Percentiles rank a stretch among this genome's conserved stretches.
Conservation (phyloP, 1,140 invertebrate genomes). For the Cyphomyrmex costatus region DNA sequence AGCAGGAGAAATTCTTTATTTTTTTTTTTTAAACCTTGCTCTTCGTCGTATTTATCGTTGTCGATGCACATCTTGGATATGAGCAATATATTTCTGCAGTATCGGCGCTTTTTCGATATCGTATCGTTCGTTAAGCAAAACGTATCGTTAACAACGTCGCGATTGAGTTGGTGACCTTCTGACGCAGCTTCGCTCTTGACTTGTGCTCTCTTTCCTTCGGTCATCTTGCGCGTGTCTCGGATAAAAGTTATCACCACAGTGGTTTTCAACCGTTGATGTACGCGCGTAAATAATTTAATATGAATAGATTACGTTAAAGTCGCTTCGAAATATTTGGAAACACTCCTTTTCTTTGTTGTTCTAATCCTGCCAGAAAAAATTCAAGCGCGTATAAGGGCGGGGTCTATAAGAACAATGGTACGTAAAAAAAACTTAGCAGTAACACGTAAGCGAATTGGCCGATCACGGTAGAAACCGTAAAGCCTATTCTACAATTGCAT, state of each 20-base stretch:
- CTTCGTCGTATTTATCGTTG: background rate
- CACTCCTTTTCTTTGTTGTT: background rate
- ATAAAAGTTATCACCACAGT: slow-evolving; percentile 34
- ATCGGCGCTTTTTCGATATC: slow-evolving; percentile 11
- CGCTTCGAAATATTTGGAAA: background rate
- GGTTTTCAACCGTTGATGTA: slow-evolving; percentile 2
- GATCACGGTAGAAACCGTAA: no score
- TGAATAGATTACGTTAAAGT: background rate
- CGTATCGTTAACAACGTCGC: slow-evolving; percentile 13
- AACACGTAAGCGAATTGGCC: no score
- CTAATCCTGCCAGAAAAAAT: no score
- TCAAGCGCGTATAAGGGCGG: no score
- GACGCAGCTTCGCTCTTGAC: slow-evolving; percentile 24
- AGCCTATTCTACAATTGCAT: no score
- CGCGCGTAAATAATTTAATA: background rate
- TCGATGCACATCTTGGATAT: background rate
- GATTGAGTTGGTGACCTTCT: slow-evolving; percentile 30
- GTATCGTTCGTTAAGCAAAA: slow-evolving; percentile 22
- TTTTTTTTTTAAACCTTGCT: background rate
- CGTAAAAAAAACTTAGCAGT: no score
- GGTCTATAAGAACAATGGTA: no score
- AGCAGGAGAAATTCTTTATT: background rate
- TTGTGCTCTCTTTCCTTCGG: slow-evolving; percentile 1
- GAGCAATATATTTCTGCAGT: background rate
- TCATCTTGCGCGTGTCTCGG: background rate